Conservation (phyloP, 1,140 invertebrate genomes). For the Odontomachus brunneus region DNA sequence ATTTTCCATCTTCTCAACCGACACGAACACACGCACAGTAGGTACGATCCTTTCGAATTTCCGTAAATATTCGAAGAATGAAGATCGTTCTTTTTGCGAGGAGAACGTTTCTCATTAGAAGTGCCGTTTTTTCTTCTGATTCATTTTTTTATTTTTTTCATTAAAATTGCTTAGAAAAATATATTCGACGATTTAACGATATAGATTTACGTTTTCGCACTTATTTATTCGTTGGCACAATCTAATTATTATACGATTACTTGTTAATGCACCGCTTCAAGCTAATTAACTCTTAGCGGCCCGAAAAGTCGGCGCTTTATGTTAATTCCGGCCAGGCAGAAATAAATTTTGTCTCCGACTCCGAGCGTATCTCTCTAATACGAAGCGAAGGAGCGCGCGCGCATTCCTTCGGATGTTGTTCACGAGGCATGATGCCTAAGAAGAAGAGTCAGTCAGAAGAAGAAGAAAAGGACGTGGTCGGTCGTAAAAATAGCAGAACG, state of each 20-base stretch:
- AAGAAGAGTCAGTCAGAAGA: neutral
- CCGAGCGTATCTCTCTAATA: conserved; percentile 14
- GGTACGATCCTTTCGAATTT: too few species aligned
- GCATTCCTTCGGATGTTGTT: conserved; percentile 13
- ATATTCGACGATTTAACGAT: too few species aligned
- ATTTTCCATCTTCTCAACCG: too few species aligned
- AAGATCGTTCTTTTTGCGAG: too few species aligned
- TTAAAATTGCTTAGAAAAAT: too few species aligned
- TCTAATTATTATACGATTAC: conserved; percentile 14
- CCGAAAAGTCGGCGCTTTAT: conserved; percentile 13
- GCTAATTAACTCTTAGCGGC: neutral
- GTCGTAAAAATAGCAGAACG: conserved; percentile 62
- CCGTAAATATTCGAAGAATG: too few species aligned
- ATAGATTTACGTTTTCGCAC: too few species aligned
- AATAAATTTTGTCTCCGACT: neutral
- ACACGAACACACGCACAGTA: too few species aligned
- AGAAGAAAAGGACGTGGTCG: conserved; percentile 6
- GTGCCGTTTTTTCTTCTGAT: too few species aligned
- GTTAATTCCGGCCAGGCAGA: conserved; percentile 12
- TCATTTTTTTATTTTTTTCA: too few species aligned
- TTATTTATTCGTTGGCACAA: neutral
- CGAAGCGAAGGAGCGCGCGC: conserved; percentile 1
- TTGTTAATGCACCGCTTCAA: neutral
- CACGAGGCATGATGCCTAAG: neutral
- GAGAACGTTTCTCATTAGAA: too few species aligned